Evolutionary conservation across 1,140 invertebrate species (phyloP).

Genomic region (Drosophila subobscura): DNA sequence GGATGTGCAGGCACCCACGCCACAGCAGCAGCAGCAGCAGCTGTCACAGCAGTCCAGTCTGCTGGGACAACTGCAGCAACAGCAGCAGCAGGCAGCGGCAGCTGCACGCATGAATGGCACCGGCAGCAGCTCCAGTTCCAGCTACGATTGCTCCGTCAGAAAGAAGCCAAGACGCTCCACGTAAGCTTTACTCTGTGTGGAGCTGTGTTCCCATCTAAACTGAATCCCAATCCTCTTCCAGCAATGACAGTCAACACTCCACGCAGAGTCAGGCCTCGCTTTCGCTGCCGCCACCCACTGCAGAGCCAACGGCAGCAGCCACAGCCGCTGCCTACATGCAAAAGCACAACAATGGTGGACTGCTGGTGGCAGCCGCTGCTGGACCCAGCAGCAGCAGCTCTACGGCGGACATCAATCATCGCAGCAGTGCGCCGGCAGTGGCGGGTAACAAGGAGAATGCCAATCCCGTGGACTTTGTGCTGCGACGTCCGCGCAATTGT

Average conservation of each 20-base stretch:
- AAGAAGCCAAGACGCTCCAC: conserved; percentile 85
- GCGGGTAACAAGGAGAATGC: conserved; percentile 79
- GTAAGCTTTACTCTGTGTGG: conserved; percentile 34
- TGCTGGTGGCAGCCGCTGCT: conserved; percentile 48
- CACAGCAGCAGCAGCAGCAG: conserved; percentile 40
- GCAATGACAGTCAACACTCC: conserved; percentile 80
- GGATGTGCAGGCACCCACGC: conserved; percentile 51
- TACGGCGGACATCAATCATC: conserved; percentile 50
- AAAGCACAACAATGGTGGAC: conserved; percentile 63
- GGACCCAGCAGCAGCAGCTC: conserved; percentile 6
- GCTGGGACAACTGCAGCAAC: conserved; percentile 20
- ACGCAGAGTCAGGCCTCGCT: conserved; percentile 74
- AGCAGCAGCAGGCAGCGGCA: conserved; percentile 45
- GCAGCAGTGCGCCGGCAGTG: conserved; percentile 49
- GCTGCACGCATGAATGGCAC: conserved; percentile 68
- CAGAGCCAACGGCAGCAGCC: conserved; percentile 16
- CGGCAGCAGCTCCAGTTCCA: conserved; percentile 19
- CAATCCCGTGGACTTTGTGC: conserved; percentile 77
- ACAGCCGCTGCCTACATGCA: conserved; percentile 35
- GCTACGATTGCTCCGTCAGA: conserved; percentile 75
- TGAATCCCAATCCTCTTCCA: conserved; percentile 1
- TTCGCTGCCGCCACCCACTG: conserved; percentile 61
- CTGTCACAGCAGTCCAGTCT: conserved; percentile 32
- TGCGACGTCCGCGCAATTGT: conserved; percentile 75
- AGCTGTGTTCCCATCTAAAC: not conserved